Evolutionary conservation across 2,888 invertebrate genomes (phyloP).

Genomic region (Nemapogon koenigi): DNA sequence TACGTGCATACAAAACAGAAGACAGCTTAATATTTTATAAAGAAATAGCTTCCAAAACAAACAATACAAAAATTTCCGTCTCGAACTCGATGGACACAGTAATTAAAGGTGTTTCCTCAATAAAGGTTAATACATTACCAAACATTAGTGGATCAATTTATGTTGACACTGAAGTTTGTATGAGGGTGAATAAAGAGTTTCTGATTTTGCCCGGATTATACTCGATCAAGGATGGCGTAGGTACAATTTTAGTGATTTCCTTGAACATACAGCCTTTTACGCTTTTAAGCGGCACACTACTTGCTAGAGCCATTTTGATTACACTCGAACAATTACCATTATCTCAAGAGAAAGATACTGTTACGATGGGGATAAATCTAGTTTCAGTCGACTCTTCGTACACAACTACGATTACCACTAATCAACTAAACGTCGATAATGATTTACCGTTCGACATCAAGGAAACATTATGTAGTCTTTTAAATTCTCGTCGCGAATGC

Average conservation of each 20-base stretch:
- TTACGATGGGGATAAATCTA: background rate
- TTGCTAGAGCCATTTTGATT: background rate
- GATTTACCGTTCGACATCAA: background rate
- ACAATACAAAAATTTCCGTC: background rate
- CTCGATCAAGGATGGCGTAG: background rate
- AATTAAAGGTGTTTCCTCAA: background rate
- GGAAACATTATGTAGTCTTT: background rate
- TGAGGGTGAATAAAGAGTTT: background rate
- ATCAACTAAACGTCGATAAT: background rate
- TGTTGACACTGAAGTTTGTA: constrained; percentile 2
- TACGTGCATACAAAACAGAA: constrained; percentile 2
- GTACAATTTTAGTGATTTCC: background rate
- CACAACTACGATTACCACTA: background rate
- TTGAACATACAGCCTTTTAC: background rate
- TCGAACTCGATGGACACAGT: background rate
- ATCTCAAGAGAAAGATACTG: background rate
- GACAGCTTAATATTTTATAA: constrained; percentile 5
- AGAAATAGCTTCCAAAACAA: background rate
- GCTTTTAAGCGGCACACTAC: background rate
- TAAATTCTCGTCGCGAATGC: constrained; percentile 1
- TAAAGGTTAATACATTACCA: background rate
- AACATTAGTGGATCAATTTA: constrained; percentile 1
- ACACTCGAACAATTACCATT: background rate
- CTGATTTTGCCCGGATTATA: background rate
- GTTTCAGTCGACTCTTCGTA: background rate